A percentile compares a stretch with the other conserved stretches of the same genome.
These are phyloP conservation scores for Paralvinella palmiformis DNA, from an alignment of 1,140 invertebrate genomes.

Conservation along the genomic window DNA sequence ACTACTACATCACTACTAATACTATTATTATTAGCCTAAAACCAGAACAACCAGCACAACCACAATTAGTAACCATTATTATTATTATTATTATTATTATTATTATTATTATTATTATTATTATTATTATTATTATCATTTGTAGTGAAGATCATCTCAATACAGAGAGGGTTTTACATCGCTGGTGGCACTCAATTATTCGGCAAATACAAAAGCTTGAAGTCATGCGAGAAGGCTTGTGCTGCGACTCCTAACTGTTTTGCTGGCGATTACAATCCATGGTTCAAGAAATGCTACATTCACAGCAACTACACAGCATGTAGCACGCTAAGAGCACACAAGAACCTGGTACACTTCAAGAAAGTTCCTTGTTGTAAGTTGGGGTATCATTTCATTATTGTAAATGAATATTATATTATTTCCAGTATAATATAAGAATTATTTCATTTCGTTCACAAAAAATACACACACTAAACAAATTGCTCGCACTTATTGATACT, in stretches of 20 bases:
- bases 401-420: not conserved
- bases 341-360: slow-evolving; percentile 10
- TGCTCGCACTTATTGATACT: too few species aligned
- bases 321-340: not conserved
- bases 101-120: too few species aligned
- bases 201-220: slow-evolving; percentile 12
- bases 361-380: slow-evolving; percentile 15
- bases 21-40: too few species aligned
- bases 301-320: slow-evolving; percentile 14
- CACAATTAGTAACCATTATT: too few species aligned
- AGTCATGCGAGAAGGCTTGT: slow-evolving; percentile 10
- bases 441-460: not conserved
- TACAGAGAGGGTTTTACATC: slow-evolving; percentile 11
- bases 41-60: too few species aligned
- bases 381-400: too few species aligned
- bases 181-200: slow-evolving; percentile 8
- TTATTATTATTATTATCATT: too few species aligned
- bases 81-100: too few species aligned
- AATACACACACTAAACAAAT: not conserved
- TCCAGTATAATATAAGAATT: not conserved
- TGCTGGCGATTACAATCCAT: slow-evolving; percentile 15
- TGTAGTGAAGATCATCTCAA: slow-evolving; percentile 12
- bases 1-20: too few species aligned
- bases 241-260: slow-evolving; percentile 12
- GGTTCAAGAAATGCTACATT: slow-evolving; percentile 15